These are phyloP conservation scores for Girardinichthys multiradiatus DNA, from an alignment of 2,113 vertebrate genomes.

Conservation along the genomic window DNA sequence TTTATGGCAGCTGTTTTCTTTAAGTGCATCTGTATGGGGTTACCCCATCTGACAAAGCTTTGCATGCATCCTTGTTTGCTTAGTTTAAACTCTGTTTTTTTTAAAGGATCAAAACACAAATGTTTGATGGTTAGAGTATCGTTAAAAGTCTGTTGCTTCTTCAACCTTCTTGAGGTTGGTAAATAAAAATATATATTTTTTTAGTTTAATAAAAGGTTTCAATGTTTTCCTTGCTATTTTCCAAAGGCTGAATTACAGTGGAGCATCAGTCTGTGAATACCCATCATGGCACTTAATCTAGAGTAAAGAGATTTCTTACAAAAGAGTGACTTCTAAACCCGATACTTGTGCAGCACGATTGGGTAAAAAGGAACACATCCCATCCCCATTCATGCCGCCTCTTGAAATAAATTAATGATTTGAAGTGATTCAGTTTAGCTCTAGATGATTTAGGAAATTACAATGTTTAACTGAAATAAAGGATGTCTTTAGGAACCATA, in stretches of 20 bases:
- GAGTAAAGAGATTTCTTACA: conserved; percentile 9
- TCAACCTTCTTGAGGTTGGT: neutral
- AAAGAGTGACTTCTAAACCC: conserved; percentile 21
- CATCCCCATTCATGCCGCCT: conserved; percentile 1
- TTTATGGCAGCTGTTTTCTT: conserved; percentile 49
- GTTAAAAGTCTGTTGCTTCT: conserved; percentile 5
- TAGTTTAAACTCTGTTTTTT: conserved; percentile 36
- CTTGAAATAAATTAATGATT: conserved; percentile 29
- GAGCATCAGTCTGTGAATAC: neutral
- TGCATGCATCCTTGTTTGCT: conserved; percentile 41
- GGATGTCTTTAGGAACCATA: conserved; percentile 19
- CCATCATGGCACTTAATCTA: neutral
- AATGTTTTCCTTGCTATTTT: conserved; percentile 19
- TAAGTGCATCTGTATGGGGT: conserved; percentile 43
- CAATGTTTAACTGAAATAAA: conserved; percentile 35
- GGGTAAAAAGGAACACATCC: neutral
- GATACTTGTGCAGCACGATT: neutral
- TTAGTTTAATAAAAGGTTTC: conserved; percentile 22
- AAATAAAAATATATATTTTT: conserved; percentile 18
- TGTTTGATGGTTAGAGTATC: conserved; percentile 17
- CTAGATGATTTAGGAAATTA: conserved; percentile 31
- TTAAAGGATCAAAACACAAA: conserved; percentile 30
- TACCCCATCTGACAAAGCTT: conserved; percentile 61
- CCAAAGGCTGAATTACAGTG: conserved; percentile 17
- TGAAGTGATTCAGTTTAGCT: conserved; percentile 10